Conservation (phyloP, 2,888 invertebrate species). For the Cerceris rybyensis region DNA sequence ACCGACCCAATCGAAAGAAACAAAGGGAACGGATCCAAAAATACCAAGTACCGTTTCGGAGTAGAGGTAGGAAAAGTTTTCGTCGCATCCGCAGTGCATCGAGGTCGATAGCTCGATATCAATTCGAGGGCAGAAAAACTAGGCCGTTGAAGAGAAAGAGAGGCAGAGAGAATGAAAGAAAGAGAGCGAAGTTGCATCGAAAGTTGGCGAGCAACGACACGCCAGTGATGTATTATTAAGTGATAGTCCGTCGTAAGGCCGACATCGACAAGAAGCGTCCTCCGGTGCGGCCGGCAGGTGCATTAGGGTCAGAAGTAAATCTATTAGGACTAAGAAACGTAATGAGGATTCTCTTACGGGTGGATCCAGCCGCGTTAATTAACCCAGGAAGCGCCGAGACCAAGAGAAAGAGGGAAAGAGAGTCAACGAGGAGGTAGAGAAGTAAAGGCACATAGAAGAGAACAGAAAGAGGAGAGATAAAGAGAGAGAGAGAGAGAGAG, state of each 20-base stretch:
- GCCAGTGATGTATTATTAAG: constrained; percentile 20
- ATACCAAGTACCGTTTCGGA: too few species aligned
- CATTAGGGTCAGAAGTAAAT: constrained; percentile 55
- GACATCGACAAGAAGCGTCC: constrained; percentile 32
- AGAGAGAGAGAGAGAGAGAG: neutral
- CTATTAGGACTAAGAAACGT: constrained; percentile 52
- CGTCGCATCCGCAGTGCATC: neutral
- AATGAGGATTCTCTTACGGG: constrained; percentile 46
- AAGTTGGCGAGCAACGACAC: neutral
- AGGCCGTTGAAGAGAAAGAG: neutral
- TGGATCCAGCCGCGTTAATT: constrained; percentile 41
- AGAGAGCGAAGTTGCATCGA: constrained; percentile 8
- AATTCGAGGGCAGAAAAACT: constrained; percentile 10
- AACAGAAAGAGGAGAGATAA: neutral
- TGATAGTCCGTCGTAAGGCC: constrained; percentile 18
- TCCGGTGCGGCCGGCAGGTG: constrained; percentile 8
- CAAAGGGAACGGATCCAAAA: neutral
- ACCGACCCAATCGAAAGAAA: neutral
- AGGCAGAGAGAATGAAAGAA: neutral
- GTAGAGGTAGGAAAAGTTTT: neutral
- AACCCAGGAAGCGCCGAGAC: constrained; percentile 34
- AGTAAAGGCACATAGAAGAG: neutral
- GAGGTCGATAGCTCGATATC: neutral
- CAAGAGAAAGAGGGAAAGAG: neutral
- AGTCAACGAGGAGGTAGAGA: neutral